Conservation (phyloP, 2,888 invertebrate species). For the Rhimphoctona megacephalus region DNA sequence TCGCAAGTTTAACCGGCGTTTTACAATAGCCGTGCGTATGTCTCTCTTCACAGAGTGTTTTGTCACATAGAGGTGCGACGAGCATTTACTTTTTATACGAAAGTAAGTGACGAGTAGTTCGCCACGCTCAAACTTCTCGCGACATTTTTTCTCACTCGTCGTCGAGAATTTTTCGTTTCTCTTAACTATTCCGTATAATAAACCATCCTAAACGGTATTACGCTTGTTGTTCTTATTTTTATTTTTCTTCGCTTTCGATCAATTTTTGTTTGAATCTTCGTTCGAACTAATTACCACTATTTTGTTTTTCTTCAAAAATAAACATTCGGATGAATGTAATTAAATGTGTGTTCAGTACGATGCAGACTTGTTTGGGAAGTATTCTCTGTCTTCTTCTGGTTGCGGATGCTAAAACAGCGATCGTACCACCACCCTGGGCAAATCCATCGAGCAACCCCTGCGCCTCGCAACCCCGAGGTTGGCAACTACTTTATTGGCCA, state of each 20-base stretch:
- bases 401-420: constrained; percentile 86
- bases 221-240: constrained; percentile 9
- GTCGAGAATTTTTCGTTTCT: constrained; percentile 32
- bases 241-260: background rate
- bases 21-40: constrained; percentile 6
- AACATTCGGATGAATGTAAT: background rate
- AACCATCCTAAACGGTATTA: constrained; percentile 17
- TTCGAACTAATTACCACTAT: background rate
- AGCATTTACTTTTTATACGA: constrained; percentile 45
- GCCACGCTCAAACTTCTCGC: constrained; percentile 35
- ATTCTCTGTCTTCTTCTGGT: constrained; percentile 75
- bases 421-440: constrained; percentile 95
- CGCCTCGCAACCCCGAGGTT: constrained; percentile 91
- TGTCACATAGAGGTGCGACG: constrained; percentile 44
- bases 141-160: constrained; percentile 46
- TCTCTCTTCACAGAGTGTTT: constrained; percentile 16
- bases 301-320: background rate
- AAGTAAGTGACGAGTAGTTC: constrained; percentile 43
- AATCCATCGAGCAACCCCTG: constrained; percentile 93
- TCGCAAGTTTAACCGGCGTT: constrained; percentile 31
- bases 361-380: constrained; percentile 71
- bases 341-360: constrained; percentile 73
- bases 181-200: constrained; percentile 36
- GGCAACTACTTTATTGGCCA: constrained; percentile 95
- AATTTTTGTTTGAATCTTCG: background rate